These are phyloP conservation scores for Pelodiscus sinensis DNA, from an alignment of 2,113 vertebrate species.

Conservation along the genomic window DNA sequence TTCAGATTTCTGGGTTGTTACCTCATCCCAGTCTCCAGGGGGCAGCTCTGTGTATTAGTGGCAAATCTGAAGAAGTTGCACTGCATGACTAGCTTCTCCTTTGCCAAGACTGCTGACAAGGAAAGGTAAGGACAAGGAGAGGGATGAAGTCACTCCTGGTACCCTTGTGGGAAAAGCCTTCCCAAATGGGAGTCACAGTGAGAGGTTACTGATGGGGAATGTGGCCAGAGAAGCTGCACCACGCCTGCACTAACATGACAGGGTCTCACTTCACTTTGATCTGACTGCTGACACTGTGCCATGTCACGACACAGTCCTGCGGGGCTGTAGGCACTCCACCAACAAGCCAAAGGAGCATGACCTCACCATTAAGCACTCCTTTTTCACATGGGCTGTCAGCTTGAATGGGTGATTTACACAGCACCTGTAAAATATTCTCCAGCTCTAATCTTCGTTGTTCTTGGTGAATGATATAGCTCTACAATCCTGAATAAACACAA, in stretches of 20 bases:
- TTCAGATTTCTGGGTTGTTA: neutral
- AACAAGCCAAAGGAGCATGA: neutral
- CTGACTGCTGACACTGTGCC: neutral
- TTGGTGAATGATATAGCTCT: neutral
- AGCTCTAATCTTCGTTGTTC: neutral
- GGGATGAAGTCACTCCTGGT: neutral
- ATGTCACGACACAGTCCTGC: neutral
- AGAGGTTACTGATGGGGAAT: fast-evolving
- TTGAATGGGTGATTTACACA: neutral
- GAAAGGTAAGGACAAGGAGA: neutral
- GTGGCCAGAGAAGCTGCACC: neutral
- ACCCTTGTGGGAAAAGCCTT: neutral
- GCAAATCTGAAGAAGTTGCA: neutral
- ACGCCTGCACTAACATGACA: neutral
- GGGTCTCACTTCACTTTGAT: neutral
- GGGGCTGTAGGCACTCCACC: neutral
- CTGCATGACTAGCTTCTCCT: neutral
- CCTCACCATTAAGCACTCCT: neutral
- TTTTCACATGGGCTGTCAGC: neutral
- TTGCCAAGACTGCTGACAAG: neutral
- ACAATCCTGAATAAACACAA: neutral
- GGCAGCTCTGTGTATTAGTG: neutral
- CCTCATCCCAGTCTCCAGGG: neutral
- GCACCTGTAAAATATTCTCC: neutral
- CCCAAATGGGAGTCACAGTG: neutral